Evolutionary conservation across 2,888 invertebrate genomes (phyloP).

Genomic region (Eilema sororculum): DNA sequence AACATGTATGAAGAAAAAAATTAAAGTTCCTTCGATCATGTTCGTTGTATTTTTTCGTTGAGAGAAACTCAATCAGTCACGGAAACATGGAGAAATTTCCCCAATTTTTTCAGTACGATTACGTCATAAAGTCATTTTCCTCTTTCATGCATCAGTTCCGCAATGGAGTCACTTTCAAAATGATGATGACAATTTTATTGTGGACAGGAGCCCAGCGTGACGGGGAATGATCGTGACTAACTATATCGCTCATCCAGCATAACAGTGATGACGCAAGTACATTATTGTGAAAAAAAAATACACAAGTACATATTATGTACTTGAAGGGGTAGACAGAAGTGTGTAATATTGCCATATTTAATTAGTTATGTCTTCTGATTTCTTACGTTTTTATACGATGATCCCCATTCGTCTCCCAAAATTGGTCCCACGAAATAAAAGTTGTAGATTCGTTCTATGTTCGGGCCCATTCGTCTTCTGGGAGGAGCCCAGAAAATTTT

Average conservation of each 20-base stretch:
- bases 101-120: constrained; percentile 24
- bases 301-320: neutral
- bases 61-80: neutral
- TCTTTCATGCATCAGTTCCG: constrained; percentile 32
- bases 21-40: too few species aligned
- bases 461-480: too few species aligned
- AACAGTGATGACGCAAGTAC: neutral
- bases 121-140: constrained; percentile 29
- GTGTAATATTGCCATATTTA: too few species aligned
- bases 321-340: neutral
- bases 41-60: neutral
- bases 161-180: constrained; percentile 49
- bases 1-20: too few species aligned
- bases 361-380: too few species aligned
- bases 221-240: constrained; percentile 34
- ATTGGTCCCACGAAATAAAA: too few species aligned
- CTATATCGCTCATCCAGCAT: neutral
- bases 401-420: too few species aligned
- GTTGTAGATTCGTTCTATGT: too few species aligned
- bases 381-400: too few species aligned
- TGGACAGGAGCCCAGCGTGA: constrained; percentile 57
- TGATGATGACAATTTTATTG: constrained; percentile 45
- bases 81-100: constrained; percentile 25
- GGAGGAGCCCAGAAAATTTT: too few species aligned
- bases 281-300: too few species aligned